Base-by-base conservation (phyloP, 2,888 invertebrate species). In the Thera britannica region DNA sequence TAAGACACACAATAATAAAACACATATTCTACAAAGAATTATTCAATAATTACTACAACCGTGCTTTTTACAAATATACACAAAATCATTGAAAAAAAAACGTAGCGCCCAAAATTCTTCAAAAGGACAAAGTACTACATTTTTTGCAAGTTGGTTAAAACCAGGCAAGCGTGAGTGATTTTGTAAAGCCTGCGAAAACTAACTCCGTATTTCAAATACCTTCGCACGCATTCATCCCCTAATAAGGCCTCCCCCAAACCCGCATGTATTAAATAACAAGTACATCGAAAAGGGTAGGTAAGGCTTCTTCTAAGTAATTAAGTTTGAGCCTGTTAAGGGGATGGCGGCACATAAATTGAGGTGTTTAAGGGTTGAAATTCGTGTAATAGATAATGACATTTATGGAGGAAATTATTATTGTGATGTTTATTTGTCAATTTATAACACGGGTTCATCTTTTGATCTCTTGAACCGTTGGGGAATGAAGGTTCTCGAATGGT, bases 221-320 rank as follows among this genome's bases (percentile, higher is more conserved):
- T 9, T 46, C 56, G 48, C 49, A 58, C 49, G 36, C 48, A 57
- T 63, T 49, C 51, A 63, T 57, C 57, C 49, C 38, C 36, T 51
- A 52, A 52, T 62, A 65, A 49, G 55, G 56, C 49, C 65, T 67
- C 62, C 11, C 23, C 35, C 48, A 46, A 61, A 6, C 67, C 58
- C 62, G 58, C 54, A 67, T 62, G 58, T 67, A 67, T 66, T 66
- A 66, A 66, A 66, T 66, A 67, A 67, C 67, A 55, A 62, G 58
- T 55, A 62, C 62, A 52, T 57, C 4, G 62, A 54, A 67, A 56
- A 59, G 65, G 65, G 60, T 52, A 61, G 59, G 65, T 65, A 72
- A 62, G 75, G 76, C 72, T 77, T 78, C 79, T 77, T 78, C 80
- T 75, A 77, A 77, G 79, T 79, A 80, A 79, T 80, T 76, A 79